Percentiles rank a stretch among this genome's conserved stretches.
Conservation (phyloP, 2,888 invertebrate species). For the Leptodirus hochenwartii region DNA sequence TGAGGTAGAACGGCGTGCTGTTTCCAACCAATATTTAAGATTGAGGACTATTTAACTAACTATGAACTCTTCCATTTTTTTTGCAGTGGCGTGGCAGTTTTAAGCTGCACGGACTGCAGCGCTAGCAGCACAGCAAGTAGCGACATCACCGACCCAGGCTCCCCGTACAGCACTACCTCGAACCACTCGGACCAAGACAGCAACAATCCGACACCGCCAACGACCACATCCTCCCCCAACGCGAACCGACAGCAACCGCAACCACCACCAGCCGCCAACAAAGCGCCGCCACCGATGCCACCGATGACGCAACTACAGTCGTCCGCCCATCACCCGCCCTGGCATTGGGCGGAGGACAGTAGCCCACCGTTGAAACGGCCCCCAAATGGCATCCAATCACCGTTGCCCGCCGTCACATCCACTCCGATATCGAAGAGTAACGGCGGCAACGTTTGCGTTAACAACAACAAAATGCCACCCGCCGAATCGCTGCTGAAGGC, state of each 20-base stretch:
- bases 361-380: slow-evolving; percentile 14
- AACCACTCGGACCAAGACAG: slow-evolving; percentile 27
- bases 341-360: slow-evolving; percentile 18
- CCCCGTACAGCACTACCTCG: slow-evolving; percentile 58
- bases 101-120: slow-evolving; percentile 56
- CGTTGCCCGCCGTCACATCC: slow-evolving; percentile 6
- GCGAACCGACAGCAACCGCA: no score
- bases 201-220: slow-evolving; percentile 21
- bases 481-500: slow-evolving; percentile 9
- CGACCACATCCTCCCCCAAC: slow-evolving; percentile 7
- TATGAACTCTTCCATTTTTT: no score
- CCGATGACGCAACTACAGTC: no score
- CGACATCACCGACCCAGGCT: slow-evolving; percentile 75
- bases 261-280: slow-evolving; percentile 19
- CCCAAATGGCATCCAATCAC: slow-evolving; percentile 6
- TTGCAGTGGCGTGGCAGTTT: slow-evolving; percentile 66
- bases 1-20: no score
- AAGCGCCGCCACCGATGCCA: slow-evolving; percentile 19
- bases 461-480: slow-evolving; percentile 6
- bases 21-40: no score
- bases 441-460: neutral
- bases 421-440: no score
- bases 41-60: no score
- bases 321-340: slow-evolving; percentile 17
- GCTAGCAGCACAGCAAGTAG: slow-evolving; percentile 39